Evolutionary conservation across 2,797 vertebrate species (phyloP).

Genomic region (Sebastolobus altivelis): DNA sequence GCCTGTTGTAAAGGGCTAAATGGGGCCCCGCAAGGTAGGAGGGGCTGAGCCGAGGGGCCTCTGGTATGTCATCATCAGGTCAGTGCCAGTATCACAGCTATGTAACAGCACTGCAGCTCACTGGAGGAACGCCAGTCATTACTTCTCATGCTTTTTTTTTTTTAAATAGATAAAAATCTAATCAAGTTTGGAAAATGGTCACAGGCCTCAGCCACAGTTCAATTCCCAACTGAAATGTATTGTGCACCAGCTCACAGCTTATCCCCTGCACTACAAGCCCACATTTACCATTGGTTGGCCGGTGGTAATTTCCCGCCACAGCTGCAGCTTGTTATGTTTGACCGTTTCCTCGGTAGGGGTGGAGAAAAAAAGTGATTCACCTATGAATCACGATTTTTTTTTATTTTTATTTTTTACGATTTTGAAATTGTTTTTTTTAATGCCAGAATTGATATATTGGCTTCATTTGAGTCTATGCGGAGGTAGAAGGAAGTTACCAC

Average conservation of each 20-base stretch:
- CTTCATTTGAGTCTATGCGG: too few species aligned
- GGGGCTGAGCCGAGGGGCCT: constrained; percentile 74
- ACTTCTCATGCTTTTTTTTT: constrained; percentile 39
- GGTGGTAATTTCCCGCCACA: constrained; percentile 23
- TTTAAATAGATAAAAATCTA: constrained; percentile 32
- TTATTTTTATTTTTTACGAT: too few species aligned
- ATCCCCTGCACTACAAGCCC: background rate
- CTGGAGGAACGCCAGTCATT: constrained; percentile 56
- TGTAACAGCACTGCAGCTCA: constrained; percentile 52
- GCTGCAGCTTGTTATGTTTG: constrained; percentile 41
- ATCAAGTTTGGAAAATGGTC: constrained; percentile 28
- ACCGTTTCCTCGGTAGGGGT: background rate
- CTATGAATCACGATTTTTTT: too few species aligned
- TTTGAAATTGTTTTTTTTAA: too few species aligned
- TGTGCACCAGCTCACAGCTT: constrained; percentile 4
- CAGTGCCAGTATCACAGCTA: constrained; percentile 72
- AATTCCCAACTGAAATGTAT: constrained; percentile 15
- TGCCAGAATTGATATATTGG: too few species aligned
- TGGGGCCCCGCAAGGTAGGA: constrained; percentile 69
- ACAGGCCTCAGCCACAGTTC: background rate
- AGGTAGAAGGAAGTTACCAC: too few species aligned
- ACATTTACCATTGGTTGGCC: constrained; percentile 4
- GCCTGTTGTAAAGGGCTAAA: constrained; percentile 71
- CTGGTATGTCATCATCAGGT: constrained; percentile 80
- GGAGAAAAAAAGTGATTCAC: too few species aligned